Evolutionary conservation across 2,888 invertebrate genomes (phyloP).

Genomic region (Cryptophagus acutangulus): DNA sequence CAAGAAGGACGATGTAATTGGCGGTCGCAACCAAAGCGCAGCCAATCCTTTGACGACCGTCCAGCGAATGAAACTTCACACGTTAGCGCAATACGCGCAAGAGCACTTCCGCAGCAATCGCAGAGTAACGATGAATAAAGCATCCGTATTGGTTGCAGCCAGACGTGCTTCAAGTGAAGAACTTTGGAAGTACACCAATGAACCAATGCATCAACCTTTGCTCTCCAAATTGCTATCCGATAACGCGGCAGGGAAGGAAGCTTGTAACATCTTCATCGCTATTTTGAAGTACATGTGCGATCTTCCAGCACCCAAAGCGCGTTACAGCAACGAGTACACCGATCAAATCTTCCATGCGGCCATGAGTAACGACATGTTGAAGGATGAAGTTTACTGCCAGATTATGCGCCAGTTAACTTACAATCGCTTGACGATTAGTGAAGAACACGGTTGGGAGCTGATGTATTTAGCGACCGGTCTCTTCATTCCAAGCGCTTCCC

Average conservation of each 20-base stretch:
- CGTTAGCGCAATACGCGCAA: conserved; percentile 75
- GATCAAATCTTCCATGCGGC: conserved; percentile 82
- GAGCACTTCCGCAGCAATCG: conserved; percentile 66
- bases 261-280: conserved; percentile 61
- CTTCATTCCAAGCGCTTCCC: conserved; percentile 70
- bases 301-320: conserved; percentile 73
- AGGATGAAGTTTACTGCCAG: conserved; percentile 92
- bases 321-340: conserved; percentile 76
- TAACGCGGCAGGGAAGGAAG: conserved; percentile 66
- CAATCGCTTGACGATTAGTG: conserved; percentile 77
- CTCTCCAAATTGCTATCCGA: conserved; percentile 69
- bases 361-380: conserved; percentile 66
- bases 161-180: conserved; percentile 64
- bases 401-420: conserved; percentile 90
- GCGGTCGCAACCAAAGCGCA: conserved; percentile 27
- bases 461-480: conserved; percentile 87
- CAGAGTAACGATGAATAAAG: conserved; percentile 55
- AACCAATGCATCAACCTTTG: conserved; percentile 77
- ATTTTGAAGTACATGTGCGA: conserved; percentile 90
- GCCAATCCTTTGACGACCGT: conserved; percentile 49
- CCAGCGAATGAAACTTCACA: conserved; percentile 69
- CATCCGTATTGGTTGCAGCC: conserved; percentile 62
- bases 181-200: conserved; percentile 76
- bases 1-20: conserved; percentile 53
- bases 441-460: conserved; percentile 91